Evolutionary conservation across 2,113 vertebrate genomes (phyloP).

Genomic region (Lanius collurio): DNA sequence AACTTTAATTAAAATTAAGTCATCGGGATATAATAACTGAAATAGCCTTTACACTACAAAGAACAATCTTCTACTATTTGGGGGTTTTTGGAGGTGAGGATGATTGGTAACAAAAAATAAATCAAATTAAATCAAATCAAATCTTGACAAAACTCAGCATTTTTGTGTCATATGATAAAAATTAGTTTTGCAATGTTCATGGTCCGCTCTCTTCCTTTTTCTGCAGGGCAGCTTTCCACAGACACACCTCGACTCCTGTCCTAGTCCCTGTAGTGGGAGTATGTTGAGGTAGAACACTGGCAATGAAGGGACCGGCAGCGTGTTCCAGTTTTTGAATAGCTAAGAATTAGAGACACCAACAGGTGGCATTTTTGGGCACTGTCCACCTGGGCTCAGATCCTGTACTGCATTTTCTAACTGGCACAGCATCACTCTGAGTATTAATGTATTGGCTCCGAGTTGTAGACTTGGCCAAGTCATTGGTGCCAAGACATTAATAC

Average conservation of each 20-base stretch:
- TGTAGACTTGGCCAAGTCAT: neutral
- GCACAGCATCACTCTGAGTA: neutral
- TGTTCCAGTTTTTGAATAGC: neutral
- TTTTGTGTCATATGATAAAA: neutral
- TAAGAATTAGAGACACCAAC: neutral
- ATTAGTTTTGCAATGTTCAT: accelerated
- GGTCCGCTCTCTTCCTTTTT: neutral
- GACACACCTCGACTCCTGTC: neutral
- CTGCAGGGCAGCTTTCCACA: neutral
- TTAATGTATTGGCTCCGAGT: neutral
- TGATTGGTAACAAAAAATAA: neutral
- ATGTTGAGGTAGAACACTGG: neutral
- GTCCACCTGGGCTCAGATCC: neutral
- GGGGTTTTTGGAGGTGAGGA: neutral
- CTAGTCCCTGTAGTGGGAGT: neutral
- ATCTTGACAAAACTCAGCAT: neutral
- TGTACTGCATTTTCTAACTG: constrained; percentile 8
- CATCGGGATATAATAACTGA: neutral
- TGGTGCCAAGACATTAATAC: constrained; percentile 10
- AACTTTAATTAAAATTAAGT: neutral
- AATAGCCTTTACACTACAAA: neutral
- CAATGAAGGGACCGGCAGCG: neutral
- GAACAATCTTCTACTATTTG: neutral
- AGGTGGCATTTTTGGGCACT: neutral
- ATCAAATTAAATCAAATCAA: neutral